These are phyloP conservation scores for Dione vanillae DNA, from an alignment of 2,888 invertebrate species.

Conservation along the genomic window DNA sequence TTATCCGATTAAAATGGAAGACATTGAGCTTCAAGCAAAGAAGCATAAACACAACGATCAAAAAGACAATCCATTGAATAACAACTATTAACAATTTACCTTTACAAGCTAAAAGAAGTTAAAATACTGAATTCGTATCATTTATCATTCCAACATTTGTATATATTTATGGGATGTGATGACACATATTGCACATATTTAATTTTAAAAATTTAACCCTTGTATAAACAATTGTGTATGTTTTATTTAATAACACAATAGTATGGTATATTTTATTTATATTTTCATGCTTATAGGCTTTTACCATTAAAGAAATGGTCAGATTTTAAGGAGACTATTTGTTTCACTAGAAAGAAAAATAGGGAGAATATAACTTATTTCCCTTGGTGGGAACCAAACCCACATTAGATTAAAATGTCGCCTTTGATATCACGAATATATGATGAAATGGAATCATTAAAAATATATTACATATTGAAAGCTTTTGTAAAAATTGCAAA, in stretches of 20 bases:
- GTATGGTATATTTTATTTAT: not conserved
- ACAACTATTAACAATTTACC: constrained; percentile 48
- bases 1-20: constrained; percentile 67
- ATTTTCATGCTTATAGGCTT: no score
- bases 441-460: not conserved
- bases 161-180: constrained; percentile 33
- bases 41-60: constrained; percentile 48
- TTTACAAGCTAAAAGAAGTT: constrained; percentile 44
- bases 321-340: no score
- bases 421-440: no score
- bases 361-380: no score
- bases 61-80: constrained; percentile 47
- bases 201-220: constrained; percentile 22
- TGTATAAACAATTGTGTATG: constrained; percentile 1
- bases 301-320: no score
- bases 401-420: no score
- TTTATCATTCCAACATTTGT: constrained; percentile 43
- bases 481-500: not conserved
- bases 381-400: no score
- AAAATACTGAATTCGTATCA: constrained; percentile 47
- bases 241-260: constrained; percentile 19
- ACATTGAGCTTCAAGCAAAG: constrained; percentile 60
- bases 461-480: not conserved
- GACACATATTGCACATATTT: constrained; percentile 28
- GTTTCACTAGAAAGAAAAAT: no score